Percentiles rank a stretch among this genome's conserved stretches.
These are phyloP conservation scores for Chymomyza procnemis DNA, from an alignment of 2,888 invertebrate species.

Conservation along the genomic window DNA sequence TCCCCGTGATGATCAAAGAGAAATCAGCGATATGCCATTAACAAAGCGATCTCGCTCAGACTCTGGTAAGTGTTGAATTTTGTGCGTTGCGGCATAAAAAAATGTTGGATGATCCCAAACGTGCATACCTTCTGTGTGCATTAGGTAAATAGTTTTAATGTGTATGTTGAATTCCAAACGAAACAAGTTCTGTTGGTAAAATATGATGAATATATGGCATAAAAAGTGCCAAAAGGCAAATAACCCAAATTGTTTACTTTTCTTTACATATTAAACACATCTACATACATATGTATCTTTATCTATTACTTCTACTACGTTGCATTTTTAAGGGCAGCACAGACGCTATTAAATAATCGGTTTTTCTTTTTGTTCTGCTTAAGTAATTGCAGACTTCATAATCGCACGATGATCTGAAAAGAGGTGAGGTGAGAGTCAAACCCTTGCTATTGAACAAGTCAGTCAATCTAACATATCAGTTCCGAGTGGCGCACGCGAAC, in stretches of 20 bases:
- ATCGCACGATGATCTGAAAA: constrained; percentile 76
- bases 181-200: constrained; percentile 40
- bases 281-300: constrained; percentile 17
- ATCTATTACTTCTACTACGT: constrained; percentile 51
- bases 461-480: constrained; percentile 25
- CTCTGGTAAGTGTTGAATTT: constrained; percentile 68
- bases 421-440: constrained; percentile 75
- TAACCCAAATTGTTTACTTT: constrained; percentile 6
- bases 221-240: constrained; percentile 14
- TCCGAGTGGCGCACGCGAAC: constrained; percentile 4
- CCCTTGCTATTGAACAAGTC: constrained; percentile 45
- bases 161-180: constrained; percentile 20
- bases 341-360: constrained; percentile 78
- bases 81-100: background rate
- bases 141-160: constrained; percentile 18
- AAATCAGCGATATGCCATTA: constrained; percentile 67
- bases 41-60: constrained; percentile 73
- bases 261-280: constrained; percentile 18
- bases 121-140: constrained; percentile 23
- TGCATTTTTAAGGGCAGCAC: constrained; percentile 68
- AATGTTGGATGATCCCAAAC: background rate
- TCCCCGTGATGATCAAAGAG: constrained; percentile 72
- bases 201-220: constrained; percentile 39
- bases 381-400: constrained; percentile 78
- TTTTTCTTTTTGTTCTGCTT: constrained; percentile 79